Evolutionary conservation across 1,140 invertebrate species (phyloP), one percentile per base, ranked within the genome.

Genomic region (Platyscapa corneri): DNA sequence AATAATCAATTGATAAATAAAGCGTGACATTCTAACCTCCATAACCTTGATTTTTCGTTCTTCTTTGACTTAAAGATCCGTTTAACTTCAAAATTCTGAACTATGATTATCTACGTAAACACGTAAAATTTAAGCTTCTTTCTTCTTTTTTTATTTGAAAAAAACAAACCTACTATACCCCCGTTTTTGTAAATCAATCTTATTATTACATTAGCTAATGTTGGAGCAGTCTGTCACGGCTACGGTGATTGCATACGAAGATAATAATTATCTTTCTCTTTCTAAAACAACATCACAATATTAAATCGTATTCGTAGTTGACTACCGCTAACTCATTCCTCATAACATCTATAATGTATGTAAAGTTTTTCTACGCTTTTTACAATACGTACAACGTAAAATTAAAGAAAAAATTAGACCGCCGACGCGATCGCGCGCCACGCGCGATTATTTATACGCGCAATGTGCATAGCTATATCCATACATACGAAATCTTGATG

Each of bases 21-120:
- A 65, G 82, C 74, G 32, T 77, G 74, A 39, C 20, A 37, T 78
- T 37, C 75, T 84, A 84, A 84, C 82, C 82, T 84, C 82, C 82
- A 84, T 84, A 39, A 53, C 18, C 42, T 27, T 8, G 42, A 37
- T 27, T 65, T 56, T 83, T 64, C 0, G 30, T 23, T 60, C 16
- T 60, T n/a, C 16, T 60, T 30, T 27, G 16, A 14, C 5, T 46
- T 18, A 0, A n/a, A 20, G 30, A 77, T 32, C 1, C 23, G 49
- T 5, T 27, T 18, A 72, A 72, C 1, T 10, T 72, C 0, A 27
- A 27, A 70, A 39, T 72, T 14, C 67, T 56, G 18, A 3, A 32
- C 32, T 0, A 10, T 1, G 46, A 53, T 53, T 53, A 56, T 3
- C 5, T 3, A 20, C 18, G 3, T 12, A 23, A 39, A 7, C 12